Base-by-base conservation (phyloP, 2,888 invertebrate genomes). In the Trachelus iudaicus region DNA sequence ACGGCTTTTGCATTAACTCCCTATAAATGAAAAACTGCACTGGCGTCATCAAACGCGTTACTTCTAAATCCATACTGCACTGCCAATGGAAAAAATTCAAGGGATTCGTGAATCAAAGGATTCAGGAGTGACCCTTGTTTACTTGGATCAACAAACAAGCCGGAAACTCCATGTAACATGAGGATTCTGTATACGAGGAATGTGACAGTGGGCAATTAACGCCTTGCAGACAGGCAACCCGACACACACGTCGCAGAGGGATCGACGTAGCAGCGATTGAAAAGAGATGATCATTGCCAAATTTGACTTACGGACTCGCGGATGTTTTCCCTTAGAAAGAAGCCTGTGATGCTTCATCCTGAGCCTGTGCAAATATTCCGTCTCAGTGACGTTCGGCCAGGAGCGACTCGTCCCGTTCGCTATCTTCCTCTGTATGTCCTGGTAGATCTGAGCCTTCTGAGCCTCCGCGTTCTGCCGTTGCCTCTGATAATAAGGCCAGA, bases 311-410 rank as follows among this genome's bases (percentile, higher is more conserved):
- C 91, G 89, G 79, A 85, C 82, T 85, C 88, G 86, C 31, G 85
- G 81, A 73, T 88, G 88, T 80, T 90, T 91, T 76, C 89, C 89
- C 78, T 90, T 90, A 68, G 87, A 85, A 75, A 84, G 81, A 69
- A 89, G 80, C 78, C 87, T 87, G 69, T 90, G 89, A 81, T 90
- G 91, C 79, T 91, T 91, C 84, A 89, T 85, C 76, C 89, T 87
- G 79, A 89, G 87, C 82, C 87, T 90, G 79, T 88, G 90, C 71
- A 87, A 88, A 78, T 87, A 88, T 30, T 89, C 88, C 31, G 68
- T 56, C 71, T 79, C 79, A 3, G 80, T 73, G 68, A 79, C 73
- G 11, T 34, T 31, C 4, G 73, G 73, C 34, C 33, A 30, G n/a
- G n/a, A 15, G 34, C 73, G 68, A 75, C 77, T 83, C 30, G 89